Percentiles rank a stretch among this genome's conserved stretches.
phyloP scores from a whole-genome alignment of 2,113 vertebrate species.

The Gallinago undulata region DNA sequence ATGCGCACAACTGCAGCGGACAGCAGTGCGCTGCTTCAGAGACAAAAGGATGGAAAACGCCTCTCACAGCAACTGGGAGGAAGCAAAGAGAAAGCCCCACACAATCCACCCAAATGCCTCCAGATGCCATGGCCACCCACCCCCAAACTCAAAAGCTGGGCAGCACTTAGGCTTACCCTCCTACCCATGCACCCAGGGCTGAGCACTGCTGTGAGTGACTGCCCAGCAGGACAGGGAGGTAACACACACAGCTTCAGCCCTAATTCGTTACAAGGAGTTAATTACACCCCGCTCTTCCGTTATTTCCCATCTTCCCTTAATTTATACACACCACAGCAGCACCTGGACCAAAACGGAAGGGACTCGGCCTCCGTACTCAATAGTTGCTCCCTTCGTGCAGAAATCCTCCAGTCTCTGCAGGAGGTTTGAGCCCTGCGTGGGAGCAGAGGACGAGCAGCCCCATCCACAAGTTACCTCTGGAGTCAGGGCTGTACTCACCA shows the following conservation, averaged over 20 bases:
- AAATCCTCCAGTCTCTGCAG: neutral
- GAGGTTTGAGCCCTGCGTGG: neutral
- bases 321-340: neutral
- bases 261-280: neutral
- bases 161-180: neutral
- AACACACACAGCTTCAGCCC: rapidly evolving
- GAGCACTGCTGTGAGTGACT: neutral
- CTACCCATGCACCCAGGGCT: neutral
- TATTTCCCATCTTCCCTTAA: neutral
- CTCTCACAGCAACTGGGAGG: neutral
- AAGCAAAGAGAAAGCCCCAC: neutral
- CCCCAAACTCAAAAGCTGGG: neutral
- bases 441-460: neutral
- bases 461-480: neutral
- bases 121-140: neutral
- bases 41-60: neutral
- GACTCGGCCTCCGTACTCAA: rapidly evolving
- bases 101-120: neutral
- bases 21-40: neutral
- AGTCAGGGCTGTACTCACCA: neutral
- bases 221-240: neutral
- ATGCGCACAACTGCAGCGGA: neutral
- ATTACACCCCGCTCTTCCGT: neutral
- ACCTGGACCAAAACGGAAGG: neutral
- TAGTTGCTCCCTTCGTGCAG: neutral